phyloP scores from a whole-genome alignment of 30 jellyfish, hydroid and myxozoan species.

The Pseudorhiza aurosa region DNA sequence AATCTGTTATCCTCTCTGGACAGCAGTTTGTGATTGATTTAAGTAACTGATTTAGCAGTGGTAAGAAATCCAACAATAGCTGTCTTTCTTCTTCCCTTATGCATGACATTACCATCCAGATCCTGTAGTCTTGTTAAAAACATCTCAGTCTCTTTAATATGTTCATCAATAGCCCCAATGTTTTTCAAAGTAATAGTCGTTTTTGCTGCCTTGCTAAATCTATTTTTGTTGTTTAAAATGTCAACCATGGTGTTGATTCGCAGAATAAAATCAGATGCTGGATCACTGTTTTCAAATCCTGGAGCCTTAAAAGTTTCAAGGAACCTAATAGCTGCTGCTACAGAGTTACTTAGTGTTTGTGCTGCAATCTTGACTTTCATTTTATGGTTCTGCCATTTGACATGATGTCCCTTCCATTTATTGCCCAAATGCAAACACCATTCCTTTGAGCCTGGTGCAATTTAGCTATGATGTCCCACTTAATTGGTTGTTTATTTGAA shows the following conservation, averaged over 20 bases:
- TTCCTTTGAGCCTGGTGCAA: slow-evolving; percentile 28
- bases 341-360: slow-evolving; percentile 20
- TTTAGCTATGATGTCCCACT: slow-evolving; percentile 25
- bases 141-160: not conserved
- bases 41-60: not conserved
- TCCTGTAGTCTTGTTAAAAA: not conserved
- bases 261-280: slow-evolving; percentile 29
- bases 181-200: slow-evolving; percentile 8
- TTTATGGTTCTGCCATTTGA: slow-evolving; percentile 66
- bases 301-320: not conserved
- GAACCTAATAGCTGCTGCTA: slow-evolving; percentile 36
- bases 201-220: slow-evolving; percentile 21
- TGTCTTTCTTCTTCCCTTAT: slow-evolving; percentile 28
- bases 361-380: slow-evolving; percentile 67
- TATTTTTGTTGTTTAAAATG: slow-evolving; percentile 7
- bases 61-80: slow-evolving; percentile 13
- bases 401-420: slow-evolving; percentile 5
- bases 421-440: slow-evolving; percentile 54
- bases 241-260: slow-evolving; percentile 20
- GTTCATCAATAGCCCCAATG: not conserved
- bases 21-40: not conserved
- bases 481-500: slow-evolving; percentile 23
- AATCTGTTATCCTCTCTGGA: slow-evolving; percentile 5
- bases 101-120: not conserved
- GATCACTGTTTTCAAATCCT: slow-evolving; percentile 36